A percentile compares a stretch with the other conserved stretches of the same genome.
phyloP scores from a whole-genome alignment of 2,888 invertebrate genomes.

The Amiota communis region DNA sequence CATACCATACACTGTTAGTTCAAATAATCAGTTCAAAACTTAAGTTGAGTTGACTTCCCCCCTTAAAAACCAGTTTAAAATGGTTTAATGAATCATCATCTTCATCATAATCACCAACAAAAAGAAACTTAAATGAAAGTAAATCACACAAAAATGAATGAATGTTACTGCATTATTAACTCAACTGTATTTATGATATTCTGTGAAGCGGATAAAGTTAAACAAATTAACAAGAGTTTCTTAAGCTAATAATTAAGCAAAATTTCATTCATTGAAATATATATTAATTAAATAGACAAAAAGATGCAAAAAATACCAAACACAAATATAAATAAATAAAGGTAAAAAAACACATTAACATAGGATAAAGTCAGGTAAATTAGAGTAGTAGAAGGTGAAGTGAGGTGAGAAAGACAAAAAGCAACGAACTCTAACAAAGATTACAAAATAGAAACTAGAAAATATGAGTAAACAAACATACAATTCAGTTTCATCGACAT shows the following conservation, averaged over 20 bases:
- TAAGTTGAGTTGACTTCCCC: too few relatives aligned
- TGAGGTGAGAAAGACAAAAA: background rate
- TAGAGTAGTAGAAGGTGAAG: background rate
- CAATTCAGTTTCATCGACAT: too few relatives aligned
- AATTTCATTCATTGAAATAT: conserved; percentile 22
- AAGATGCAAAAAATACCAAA: conserved; percentile 31
- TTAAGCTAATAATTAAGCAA: conserved; percentile 4
- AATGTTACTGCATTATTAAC: background rate
- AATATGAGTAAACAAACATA: background rate
- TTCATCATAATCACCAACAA: too few relatives aligned
- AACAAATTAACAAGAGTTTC: background rate
- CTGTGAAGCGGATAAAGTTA: background rate
- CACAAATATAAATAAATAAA: conserved; percentile 24
- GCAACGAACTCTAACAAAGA: background rate
- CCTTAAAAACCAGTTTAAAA: too few relatives aligned
- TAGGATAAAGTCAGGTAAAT: background rate
- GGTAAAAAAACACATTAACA: conserved; percentile 6
- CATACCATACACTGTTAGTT: too few relatives aligned
- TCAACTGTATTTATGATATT: background rate
- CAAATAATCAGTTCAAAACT: too few relatives aligned
- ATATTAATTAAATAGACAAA: conserved; percentile 38
- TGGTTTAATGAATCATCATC: too few relatives aligned
- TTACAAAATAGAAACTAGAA: background rate
- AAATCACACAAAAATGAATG: background rate
- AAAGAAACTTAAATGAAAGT: background rate